A percentile compares a stretch with the other conserved stretches of the same genome.
Evolutionary conservation across 2,888 invertebrate genomes (phyloP).

Genomic region (Drosophila prostipennis): DNA sequence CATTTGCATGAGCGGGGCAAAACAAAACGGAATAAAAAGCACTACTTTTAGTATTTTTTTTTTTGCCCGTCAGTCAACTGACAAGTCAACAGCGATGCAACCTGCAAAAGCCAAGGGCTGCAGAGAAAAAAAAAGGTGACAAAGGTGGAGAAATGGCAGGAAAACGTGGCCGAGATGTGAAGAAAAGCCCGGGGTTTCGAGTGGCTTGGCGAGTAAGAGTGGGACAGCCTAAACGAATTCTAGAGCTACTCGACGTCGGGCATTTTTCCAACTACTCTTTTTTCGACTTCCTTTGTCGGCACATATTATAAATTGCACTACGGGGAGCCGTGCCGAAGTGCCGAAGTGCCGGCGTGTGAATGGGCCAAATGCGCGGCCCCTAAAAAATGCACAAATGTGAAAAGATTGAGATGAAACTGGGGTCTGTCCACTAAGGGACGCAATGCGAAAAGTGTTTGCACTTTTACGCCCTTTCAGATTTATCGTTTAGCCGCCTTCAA

Average conservation of each 20-base stretch:
- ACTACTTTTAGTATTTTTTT: conserved; percentile 12
- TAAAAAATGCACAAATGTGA: conserved; percentile 55
- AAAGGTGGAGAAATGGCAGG: conserved; percentile 28
- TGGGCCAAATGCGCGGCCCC: conserved; percentile 52
- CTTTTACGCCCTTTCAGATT: conserved; percentile 4
- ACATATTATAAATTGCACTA: conserved; percentile 73
- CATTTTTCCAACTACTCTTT: conserved; percentile 27
- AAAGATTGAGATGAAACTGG: conserved; percentile 41
- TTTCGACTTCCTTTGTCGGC: conserved; percentile 45
- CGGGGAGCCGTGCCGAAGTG: conserved; percentile 48
- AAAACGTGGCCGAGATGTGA: conserved; percentile 11
- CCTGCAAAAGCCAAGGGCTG: conserved; percentile 52
- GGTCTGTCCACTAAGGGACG: conserved; percentile 37
- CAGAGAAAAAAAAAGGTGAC: conserved; percentile 1
- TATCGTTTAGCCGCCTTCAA: conserved; percentile 2
- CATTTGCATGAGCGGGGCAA: conserved; percentile 56
- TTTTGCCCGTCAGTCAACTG: conserved; percentile 46
- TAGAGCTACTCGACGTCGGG: conserved; percentile 44
- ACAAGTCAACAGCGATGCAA: conserved; percentile 67
- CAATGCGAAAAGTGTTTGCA: background rate
- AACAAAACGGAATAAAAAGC: conserved; percentile 15
- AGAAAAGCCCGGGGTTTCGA: conserved; percentile 31
- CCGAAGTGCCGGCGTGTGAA: conserved; percentile 71
- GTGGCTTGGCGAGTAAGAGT: conserved; percentile 27
- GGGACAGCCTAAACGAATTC: conserved; percentile 41